Conservation (phyloP, 2,797 vertebrate genomes). For the Enteromius unitaeniatus region DNA sequence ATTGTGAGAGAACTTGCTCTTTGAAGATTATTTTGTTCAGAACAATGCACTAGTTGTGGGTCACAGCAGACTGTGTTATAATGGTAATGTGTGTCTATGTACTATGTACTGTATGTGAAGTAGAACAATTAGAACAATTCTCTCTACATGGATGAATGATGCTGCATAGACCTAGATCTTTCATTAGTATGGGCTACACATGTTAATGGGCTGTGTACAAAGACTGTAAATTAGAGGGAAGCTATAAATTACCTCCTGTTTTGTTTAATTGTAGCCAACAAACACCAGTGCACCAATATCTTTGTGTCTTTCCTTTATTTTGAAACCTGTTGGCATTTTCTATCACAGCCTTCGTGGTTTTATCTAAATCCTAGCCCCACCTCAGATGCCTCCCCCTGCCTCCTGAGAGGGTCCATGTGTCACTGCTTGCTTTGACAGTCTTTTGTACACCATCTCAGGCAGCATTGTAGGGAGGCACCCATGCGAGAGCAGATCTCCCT, state of each 20-base stretch:
- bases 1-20: conserved; percentile 9
- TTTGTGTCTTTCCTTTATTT: not conserved
- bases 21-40: conserved; percentile 24
- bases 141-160: conserved; percentile 38
- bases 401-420: conserved; percentile 57
- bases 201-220: conserved; percentile 3
- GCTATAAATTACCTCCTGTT: not conserved
- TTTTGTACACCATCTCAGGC: conserved; percentile 73
- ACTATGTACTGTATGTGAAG: conserved; percentile 8
- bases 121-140: conserved; percentile 44
- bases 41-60: conserved; percentile 41
- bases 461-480: conserved; percentile 71
- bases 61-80: conserved; percentile 28
- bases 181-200: not conserved
- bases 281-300: not conserved
- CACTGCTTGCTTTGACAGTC: conserved; percentile 70
- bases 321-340: not conserved
- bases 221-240: not conserved
- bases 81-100: conserved; percentile 5
- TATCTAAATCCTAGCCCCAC: not conserved
- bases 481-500: conserved; percentile 70
- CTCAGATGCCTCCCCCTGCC: not conserved
- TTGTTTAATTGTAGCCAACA: not conserved
- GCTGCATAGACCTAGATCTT: not conserved
- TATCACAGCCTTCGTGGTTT: not conserved